Percentiles rank a stretch among this genome's conserved stretches.
Evolutionary conservation across 2,797 vertebrate species (phyloP).

Genomic region (Acanthiza pusilla): DNA sequence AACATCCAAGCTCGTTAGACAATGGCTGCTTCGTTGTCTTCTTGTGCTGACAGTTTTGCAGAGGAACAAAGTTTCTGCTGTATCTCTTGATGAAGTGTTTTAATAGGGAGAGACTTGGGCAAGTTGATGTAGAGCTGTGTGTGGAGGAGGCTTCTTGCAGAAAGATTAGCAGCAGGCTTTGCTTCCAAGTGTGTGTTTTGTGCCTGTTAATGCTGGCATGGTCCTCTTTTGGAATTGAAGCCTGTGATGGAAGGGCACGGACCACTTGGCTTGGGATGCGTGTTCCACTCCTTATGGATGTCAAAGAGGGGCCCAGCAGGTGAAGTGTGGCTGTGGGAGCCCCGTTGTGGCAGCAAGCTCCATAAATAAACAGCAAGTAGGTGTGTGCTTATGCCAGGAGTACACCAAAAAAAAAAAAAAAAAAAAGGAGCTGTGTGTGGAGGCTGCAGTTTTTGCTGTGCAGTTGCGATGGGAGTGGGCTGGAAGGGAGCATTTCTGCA

Average conservation of each 20-base stretch:
- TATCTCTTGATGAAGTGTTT: background rate
- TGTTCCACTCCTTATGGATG: background rate
- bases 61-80: accelerated
- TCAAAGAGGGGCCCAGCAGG: background rate
- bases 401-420: background rate
- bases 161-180: background rate
- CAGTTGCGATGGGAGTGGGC: background rate
- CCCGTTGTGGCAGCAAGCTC: background rate
- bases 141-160: background rate
- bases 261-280: background rate
- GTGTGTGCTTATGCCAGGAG: background rate
- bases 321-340: background rate
- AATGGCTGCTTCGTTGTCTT: background rate
- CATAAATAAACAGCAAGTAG: background rate
- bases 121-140: background rate
- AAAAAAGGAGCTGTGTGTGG: background rate
- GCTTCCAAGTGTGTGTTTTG: background rate
- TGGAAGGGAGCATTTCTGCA: background rate
- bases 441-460: background rate
- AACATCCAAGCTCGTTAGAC: background rate
- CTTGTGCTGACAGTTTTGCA: background rate
- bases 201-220: background rate
- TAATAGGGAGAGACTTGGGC: background rate
- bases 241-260: background rate
- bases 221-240: background rate